These are phyloP conservation scores for Spongia lamella DNA, from an alignment of 37 sponge, comb jelly and placozoan species.

Conservation along the genomic window DNA sequence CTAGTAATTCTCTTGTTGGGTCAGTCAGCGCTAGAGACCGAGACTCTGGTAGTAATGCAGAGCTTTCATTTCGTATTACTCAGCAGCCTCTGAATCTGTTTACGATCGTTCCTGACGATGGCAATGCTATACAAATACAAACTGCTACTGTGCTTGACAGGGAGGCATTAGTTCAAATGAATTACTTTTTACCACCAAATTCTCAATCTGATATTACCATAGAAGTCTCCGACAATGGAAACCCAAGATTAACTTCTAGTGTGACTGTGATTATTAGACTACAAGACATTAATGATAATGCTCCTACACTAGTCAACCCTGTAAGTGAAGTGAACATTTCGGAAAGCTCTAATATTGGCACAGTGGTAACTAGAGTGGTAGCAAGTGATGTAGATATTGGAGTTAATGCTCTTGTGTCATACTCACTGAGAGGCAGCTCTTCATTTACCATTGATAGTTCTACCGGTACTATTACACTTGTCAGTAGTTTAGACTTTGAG, in stretches of 20 bases:
- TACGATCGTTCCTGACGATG: too few relatives aligned
- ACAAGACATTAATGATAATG: constrained; percentile 46
- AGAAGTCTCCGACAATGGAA: constrained; percentile 18
- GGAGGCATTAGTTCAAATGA: too few relatives aligned
- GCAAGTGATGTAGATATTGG: constrained; percentile 55
- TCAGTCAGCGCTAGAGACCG: too few relatives aligned
- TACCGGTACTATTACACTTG: constrained; percentile 33
- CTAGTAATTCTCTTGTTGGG: too few relatives aligned
- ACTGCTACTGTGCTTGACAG: too few relatives aligned
- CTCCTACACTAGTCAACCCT: constrained; percentile 3
- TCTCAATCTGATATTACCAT: constrained; percentile 16
- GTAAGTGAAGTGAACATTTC: constrained; percentile 4
- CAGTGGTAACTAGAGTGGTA: constrained; percentile 5
- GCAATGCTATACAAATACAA: too few relatives aligned
- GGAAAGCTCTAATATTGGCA: constrained; percentile 39
- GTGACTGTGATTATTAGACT: constrained; percentile 9
- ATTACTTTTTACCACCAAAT: too few relatives aligned
- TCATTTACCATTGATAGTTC: constrained; percentile 35
- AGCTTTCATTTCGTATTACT: too few relatives aligned
- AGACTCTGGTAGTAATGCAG: too few relatives aligned
- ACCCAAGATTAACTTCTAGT: neutral
- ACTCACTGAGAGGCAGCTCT: neutral
- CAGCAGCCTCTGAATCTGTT: too few relatives aligned
- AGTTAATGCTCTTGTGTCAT: constrained; percentile 38
- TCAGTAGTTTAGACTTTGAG: constrained; percentile 46